Percentiles rank a stretch among this genome's conserved stretches.
These are phyloP conservation scores for Drosophila cracens DNA, from an alignment of 2,888 invertebrate genomes.

Conservation along the genomic window DNA sequence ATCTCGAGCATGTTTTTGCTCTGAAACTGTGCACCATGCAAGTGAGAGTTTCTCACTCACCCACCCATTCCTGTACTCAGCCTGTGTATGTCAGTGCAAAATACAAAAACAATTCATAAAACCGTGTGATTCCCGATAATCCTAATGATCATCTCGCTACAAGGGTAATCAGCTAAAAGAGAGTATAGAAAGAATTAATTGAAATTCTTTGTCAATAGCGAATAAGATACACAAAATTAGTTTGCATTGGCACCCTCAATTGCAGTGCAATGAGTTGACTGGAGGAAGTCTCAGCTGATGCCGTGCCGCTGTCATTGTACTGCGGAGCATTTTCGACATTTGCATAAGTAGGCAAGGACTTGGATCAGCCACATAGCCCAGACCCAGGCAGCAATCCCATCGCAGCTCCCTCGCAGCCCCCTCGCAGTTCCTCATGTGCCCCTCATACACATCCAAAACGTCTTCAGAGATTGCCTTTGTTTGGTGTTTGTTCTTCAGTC, in stretches of 20 bases:
- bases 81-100: background rate
- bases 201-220: constrained; percentile 1
- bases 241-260: background rate
- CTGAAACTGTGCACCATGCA: constrained; percentile 29
- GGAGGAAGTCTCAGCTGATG: constrained; percentile 15
- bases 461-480: constrained; percentile 47
- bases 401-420: background rate
- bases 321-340: constrained; percentile 71
- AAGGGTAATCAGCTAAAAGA: background rate
- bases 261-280: background rate
- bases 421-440: background rate
- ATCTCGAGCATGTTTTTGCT: constrained; percentile 32
- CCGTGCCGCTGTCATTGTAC: constrained; percentile 64
- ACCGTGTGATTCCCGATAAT: background rate
- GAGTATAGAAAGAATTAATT: background rate
- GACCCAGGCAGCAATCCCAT: constrained; percentile 5
- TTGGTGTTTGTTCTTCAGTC: constrained; percentile 39
- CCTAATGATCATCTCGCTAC: background rate
- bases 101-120: constrained; percentile 24
- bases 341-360: constrained; percentile 64
- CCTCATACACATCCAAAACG: constrained; percentile 4
- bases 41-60: background rate
- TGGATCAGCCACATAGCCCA: constrained; percentile 21
- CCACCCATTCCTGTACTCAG: background rate
- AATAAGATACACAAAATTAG: background rate